Conservation (phyloP, 2,113 vertebrate genomes). For the Chionomys nivalis region DNA sequence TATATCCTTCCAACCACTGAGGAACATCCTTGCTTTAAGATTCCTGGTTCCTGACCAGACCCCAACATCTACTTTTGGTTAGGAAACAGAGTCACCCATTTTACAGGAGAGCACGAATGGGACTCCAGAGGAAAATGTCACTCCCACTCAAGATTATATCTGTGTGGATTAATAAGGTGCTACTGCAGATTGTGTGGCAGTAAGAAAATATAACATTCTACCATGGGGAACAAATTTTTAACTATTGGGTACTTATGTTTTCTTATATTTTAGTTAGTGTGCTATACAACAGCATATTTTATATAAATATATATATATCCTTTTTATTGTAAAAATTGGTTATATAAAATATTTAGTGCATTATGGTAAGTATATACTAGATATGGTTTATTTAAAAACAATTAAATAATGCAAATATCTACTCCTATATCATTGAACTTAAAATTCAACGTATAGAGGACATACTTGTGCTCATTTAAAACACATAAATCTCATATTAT, state of each 20-base stretch:
- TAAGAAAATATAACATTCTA: background rate
- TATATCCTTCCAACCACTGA: background rate
- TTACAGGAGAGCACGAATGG: background rate
- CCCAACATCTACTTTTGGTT: background rate
- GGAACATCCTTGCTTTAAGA: background rate
- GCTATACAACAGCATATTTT: background rate
- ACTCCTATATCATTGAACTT: background rate
- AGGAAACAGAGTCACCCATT: background rate
- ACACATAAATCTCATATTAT: background rate
- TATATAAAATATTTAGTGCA: background rate
- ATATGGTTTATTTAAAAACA: background rate
- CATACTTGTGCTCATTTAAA: background rate
- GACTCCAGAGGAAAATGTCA: background rate
- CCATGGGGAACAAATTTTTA: background rate
- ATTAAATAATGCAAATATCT: background rate
- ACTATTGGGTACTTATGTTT: background rate
- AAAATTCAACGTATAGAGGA: background rate
- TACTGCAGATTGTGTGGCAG: background rate
- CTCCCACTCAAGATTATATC: background rate
- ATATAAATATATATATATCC: too few species aligned
- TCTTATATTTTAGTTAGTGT: background rate
- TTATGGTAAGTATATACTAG: background rate
- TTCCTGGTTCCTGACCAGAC: background rate
- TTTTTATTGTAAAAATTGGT: background rate
- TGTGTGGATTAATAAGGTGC: background rate